Percentiles rank a stretch among this genome's conserved stretches.
phyloP scores from a whole-genome alignment of 2,888 invertebrate genomes.

The Spatulosminthurus flaviceps region DNA sequence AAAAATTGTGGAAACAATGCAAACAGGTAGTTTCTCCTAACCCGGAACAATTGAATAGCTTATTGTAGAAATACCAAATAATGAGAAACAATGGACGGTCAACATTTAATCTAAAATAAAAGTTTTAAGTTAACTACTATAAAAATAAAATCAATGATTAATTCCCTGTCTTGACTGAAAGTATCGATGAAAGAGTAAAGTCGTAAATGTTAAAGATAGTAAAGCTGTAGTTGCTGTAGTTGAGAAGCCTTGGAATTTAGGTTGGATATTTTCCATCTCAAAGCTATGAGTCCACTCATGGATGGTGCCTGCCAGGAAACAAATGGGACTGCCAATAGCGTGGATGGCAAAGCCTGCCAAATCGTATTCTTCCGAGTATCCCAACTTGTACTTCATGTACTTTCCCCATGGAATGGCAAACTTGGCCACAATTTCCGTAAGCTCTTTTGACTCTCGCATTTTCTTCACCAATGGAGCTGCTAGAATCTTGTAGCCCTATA shows the following conservation, averaged over 20 bases:
- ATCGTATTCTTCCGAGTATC: constrained; percentile 56
- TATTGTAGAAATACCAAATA: no score
- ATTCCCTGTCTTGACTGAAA: constrained; percentile 16
- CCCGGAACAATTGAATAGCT: no score
- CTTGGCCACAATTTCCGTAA: constrained; percentile 60
- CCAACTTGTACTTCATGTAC: constrained; percentile 63
- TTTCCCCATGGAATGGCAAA: constrained; percentile 63
- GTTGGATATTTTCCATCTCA: constrained; percentile 25
- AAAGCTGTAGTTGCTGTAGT: constrained; percentile 46
- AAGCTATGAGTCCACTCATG: neutral
- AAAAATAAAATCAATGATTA: no score
- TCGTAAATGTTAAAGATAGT: constrained; percentile 41
- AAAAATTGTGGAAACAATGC: no score
- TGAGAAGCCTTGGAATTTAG: neutral
- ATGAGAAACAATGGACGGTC: no score
- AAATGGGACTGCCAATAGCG: constrained; percentile 56
- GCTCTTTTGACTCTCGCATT: constrained; percentile 59
- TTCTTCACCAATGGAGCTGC: constrained; percentile 63
- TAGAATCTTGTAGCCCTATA: constrained; percentile 61
- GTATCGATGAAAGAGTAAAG: constrained; percentile 36
- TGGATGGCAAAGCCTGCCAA: constrained; percentile 56
- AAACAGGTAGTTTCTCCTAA: no score
- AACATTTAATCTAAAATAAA: no score
- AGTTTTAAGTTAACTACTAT: no score
- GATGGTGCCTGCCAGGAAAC: constrained; percentile 54